Base-by-base conservation (phyloP, 1,140 invertebrate species). In the Ruditapes philippinarum region DNA sequence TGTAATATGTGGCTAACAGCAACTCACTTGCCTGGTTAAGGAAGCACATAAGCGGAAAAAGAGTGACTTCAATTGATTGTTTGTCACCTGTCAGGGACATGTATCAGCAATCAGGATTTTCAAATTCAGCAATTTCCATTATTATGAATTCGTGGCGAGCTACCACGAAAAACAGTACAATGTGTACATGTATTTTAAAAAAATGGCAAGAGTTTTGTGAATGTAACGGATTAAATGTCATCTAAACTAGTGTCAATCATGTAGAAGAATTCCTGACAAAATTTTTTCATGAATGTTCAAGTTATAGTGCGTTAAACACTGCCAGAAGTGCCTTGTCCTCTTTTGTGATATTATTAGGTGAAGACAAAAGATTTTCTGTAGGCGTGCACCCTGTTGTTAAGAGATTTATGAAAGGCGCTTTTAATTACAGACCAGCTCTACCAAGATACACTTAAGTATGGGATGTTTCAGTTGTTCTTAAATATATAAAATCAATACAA, bases 141-240 rank as follows among this genome's bases (percentile, higher is more conserved):
- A 88, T 91, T 40, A 62, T 79, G 45, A 14, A 19, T 11, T 85
- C 81, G 33, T 92, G 86, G 85, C 2, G 86, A 80, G 25, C 36
- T 4, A 36, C 81, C 14, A 89, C 87, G 4, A 57, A 89, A 90
- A 87, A 54, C 84, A 88, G 36, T 92, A 92, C 68, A 28, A 19
- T 17, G 57, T 68, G 38, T 89, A 74, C n/a, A n/a, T n/a, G n/a
- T n/a, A n/a, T n/a, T 45, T 70, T 90, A 14, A 57, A 83, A 40
- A 88, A 84, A 86, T 92, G 90, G 89, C 40, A 65, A 60, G 4
- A 12, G 3, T 89, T 76, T 33, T 84, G 76, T 88, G 9, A 25
- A 68, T 45, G 76, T 42, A 89, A 68, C 38, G 25, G 68, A 51
- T 25, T 91, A 54, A 38, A 89, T 90, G 4, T 14, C 28, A 2